phyloP scores from a whole-genome alignment of 2,113 vertebrate species.

The Himantopus leucocephalus region DNA sequence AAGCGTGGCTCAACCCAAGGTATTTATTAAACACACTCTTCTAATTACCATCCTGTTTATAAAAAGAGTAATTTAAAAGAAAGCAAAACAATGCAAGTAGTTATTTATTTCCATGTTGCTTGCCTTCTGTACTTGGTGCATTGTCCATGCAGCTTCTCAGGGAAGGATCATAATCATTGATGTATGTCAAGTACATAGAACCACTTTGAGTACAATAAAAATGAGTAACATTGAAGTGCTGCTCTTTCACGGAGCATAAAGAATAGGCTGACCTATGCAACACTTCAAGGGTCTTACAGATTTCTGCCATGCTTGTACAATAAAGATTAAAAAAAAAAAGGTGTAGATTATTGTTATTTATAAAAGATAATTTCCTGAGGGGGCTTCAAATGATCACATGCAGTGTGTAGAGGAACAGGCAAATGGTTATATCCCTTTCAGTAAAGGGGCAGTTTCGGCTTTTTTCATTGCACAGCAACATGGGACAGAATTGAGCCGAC shows the following conservation, averaged over 20 bases:
- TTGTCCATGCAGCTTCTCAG: neutral
- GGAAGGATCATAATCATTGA: neutral
- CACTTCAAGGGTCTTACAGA: neutral
- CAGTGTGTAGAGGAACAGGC: neutral
- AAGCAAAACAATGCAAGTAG: neutral
- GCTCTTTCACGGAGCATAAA: slow-evolving; percentile 4
- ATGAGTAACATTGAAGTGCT: slow-evolving; percentile 18
- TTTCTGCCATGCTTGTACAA: neutral
- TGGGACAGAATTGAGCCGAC: neutral
- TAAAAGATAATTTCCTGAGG: neutral
- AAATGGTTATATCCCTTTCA: neutral
- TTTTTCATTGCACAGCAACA: neutral
- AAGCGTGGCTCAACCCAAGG: neutral
- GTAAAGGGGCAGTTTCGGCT: neutral
- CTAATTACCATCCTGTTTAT: neutral
- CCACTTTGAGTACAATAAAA: slow-evolving; percentile 6
- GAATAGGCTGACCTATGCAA: slow-evolving; percentile 7
- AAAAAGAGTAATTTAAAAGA: neutral
- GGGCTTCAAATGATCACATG: neutral
- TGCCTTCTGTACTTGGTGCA: neutral
- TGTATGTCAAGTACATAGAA: slow-evolving; percentile 1
- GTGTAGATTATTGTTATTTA: neutral
- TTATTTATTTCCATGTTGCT: neutral
- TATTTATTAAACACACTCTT: neutral
- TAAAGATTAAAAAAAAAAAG: neutral